Percentiles rank a stretch among this genome's conserved stretches.
These are phyloP conservation scores for Biston betularia DNA, from an alignment of 2,888 invertebrate genomes.

Conservation along the genomic window DNA sequence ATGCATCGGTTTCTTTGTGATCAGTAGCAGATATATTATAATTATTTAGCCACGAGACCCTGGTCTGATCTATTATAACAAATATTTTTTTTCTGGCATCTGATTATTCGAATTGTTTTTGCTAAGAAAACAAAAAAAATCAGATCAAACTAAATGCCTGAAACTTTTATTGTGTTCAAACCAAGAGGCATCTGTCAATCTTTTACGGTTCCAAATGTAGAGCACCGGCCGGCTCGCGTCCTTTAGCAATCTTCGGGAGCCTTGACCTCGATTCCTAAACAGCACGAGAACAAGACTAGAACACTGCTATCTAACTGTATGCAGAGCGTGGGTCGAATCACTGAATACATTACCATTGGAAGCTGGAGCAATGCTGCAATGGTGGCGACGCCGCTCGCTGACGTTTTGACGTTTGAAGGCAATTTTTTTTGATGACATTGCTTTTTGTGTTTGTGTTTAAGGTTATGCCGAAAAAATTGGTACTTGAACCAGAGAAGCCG, in stretches of 20 bases:
- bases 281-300: constrained; percentile 22
- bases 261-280: constrained; percentile 42
- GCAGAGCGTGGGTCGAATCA: constrained; percentile 35
- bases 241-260: constrained; percentile 38
- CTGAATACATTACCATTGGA: constrained; percentile 26
- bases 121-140: neutral
- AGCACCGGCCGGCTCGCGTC: constrained; percentile 28
- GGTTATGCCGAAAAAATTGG: neutral
- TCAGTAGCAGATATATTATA: too few species aligned
- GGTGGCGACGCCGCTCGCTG: neutral
- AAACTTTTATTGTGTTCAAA: neutral
- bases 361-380: constrained; percentile 14
- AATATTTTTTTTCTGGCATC: too few species aligned
- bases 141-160: neutral
- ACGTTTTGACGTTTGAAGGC: constrained; percentile 12
- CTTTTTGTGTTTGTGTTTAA: constrained; percentile 12
- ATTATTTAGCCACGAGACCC: too few species aligned
- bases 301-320: constrained; percentile 39
- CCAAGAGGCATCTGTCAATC: constrained; percentile 9
- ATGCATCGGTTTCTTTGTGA: too few species aligned
- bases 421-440: constrained; percentile 13
- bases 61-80: too few species aligned
- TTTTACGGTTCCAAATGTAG: constrained; percentile 21
- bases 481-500: neutral
- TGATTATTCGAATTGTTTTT: too few species aligned